Conservation (phyloP, 2,797 vertebrate species). For the Parotocinclus haroldoi region DNA sequence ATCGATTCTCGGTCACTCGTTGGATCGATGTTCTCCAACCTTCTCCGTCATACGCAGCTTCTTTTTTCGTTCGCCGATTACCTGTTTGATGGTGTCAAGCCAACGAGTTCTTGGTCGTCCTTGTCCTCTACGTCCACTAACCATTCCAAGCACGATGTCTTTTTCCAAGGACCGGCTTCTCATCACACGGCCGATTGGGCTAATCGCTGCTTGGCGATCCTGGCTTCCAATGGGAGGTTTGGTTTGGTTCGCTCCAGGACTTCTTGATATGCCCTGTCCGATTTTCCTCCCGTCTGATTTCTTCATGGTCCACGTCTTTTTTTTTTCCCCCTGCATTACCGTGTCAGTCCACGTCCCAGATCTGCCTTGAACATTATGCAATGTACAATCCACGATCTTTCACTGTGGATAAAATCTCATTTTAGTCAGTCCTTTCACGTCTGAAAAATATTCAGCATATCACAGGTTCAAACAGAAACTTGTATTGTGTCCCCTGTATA, state of each 20-base stretch:
- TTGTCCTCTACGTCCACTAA: neutral
- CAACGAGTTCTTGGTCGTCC: neutral
- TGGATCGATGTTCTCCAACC: neutral
- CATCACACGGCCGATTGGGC: neutral
- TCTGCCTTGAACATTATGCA: too few relatives aligned
- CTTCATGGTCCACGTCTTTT: neutral
- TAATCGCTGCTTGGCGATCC: neutral
- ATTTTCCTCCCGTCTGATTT: neutral
- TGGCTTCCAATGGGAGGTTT: conserved; percentile 5
- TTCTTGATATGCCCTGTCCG: neutral
- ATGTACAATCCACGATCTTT: too few relatives aligned
- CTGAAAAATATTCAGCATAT: too few relatives aligned
- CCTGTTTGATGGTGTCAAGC: neutral
- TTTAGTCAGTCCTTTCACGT: too few relatives aligned
- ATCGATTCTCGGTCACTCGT: neutral
- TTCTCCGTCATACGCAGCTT: neutral
- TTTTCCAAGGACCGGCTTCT: neutral
- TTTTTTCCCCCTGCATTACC: too few relatives aligned
- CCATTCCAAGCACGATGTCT: neutral
- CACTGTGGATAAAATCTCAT: too few relatives aligned
- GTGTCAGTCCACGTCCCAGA: too few relatives aligned
- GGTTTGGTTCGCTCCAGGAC: neutral
- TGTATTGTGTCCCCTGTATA: too few relatives aligned
- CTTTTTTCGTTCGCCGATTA: conserved; percentile 1
- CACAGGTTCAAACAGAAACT: too few relatives aligned